Evolutionary conservation across 1,140 invertebrate genomes (phyloP).

Genomic region (Listronotus bonariensis): DNA sequence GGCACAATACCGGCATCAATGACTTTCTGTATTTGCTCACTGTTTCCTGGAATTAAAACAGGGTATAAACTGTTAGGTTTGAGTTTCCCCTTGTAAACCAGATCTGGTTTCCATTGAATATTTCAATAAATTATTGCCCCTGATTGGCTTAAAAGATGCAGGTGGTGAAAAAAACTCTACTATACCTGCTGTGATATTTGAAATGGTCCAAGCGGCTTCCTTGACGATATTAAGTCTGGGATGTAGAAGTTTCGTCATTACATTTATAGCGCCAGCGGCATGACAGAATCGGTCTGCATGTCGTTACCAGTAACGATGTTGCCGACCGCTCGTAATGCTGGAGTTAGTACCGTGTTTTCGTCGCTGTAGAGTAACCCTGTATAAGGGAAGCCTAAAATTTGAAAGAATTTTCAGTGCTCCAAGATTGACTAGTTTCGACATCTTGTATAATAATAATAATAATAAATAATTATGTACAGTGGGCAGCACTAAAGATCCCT

Average conservation of each 20-base stretch:
- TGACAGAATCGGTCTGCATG: conserved; percentile 87
- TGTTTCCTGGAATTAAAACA: conserved; percentile 95
- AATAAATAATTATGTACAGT: too few relatives aligned
- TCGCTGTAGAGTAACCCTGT: conserved; percentile 70
- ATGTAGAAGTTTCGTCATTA: conserved; percentile 77
- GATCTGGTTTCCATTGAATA: too few relatives aligned
- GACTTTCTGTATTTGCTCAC: conserved; percentile 95
- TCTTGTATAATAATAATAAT: too few relatives aligned
- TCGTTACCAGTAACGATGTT: conserved; percentile 88
- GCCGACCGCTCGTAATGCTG: conserved; percentile 85
- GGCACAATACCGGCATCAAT: conserved; percentile 92
- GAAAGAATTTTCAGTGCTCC: too few relatives aligned
- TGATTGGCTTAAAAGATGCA: too few relatives aligned
- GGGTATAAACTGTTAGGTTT: too few relatives aligned
- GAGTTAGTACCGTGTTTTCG: conserved; percentile 81
- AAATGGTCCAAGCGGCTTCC: conserved; percentile 98
- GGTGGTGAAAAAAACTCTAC: too few relatives aligned
- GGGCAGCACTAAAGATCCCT: neutral
- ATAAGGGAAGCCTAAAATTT: conserved; percentile 64
- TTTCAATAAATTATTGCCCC: too few relatives aligned
- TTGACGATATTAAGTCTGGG: conserved; percentile 71
- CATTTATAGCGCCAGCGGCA: conserved; percentile 78
- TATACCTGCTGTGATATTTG: conserved; percentile 94
- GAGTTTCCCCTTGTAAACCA: too few relatives aligned
- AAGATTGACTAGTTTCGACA: too few relatives aligned